Base-by-base conservation (phyloP, 1,140 invertebrate genomes). In the Nilaparvata lugens region DNA sequence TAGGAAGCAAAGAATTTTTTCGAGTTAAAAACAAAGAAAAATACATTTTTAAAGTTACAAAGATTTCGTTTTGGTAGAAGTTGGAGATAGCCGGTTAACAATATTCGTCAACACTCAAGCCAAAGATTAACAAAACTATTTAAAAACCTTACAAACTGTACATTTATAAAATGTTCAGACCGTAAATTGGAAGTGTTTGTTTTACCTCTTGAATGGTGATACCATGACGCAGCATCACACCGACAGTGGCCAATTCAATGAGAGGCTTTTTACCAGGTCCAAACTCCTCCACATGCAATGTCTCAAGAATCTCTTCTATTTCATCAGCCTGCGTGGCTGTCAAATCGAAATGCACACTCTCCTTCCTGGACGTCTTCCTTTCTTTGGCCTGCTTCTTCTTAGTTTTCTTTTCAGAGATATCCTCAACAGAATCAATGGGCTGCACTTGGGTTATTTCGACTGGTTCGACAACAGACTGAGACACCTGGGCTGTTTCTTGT, bases 161-260 rank as follows among this genome's bases (percentile, higher is more conserved):
- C n/a, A n/a, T n/a, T n/a, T n/a, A n/a, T n/a, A n/a, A n/a, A n/a
- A n/a, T n/a, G n/a, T n/a, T 35, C 7, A 28, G 3, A 28, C 25
- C 7, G 7, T 28, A 7, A 28, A 28, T 11, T 35, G 31, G 13
- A 6, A 35, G 7, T 35, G 59, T 84, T n/a, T n/a, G n/a, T n/a
- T n/a, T 87, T 38, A 93, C 88, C 73, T 92, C 83, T 68, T 83
- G 83, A 11, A 84, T 83, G 7, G 83, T 81, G 18, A 90, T 79
- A 53, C 89, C 90, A 66, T 84, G 83, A 43, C 82, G 78, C 21
- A 91, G 72, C 60, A 91, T 75, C 66, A 86, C 84, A 23, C 87
- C 86, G 60, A 93, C 88, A 45, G 87, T 87, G 2, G 88, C 89
- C 31, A 93, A 74, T 76, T 93, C 89, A 58, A 85, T 73, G 48